A percentile compares a stretch with the other conserved stretches of the same genome.
Conservation (phyloP, 2,888 invertebrate species). For the Lissocephala sabroskyi region DNA sequence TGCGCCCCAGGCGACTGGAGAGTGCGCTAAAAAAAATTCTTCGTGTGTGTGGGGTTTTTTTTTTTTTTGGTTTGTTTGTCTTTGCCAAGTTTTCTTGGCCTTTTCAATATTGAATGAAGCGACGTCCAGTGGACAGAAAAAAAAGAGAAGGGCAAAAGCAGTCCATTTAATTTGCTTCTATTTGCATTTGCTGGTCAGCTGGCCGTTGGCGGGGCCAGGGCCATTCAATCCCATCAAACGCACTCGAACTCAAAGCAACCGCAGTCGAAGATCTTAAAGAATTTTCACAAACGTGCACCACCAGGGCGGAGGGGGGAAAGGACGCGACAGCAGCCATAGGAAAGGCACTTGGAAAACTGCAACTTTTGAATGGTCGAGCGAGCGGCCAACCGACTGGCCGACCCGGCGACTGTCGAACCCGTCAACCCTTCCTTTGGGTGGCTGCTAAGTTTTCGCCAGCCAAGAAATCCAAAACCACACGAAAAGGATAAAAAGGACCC, state of each 20-base stretch:
- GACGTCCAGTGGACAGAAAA: too few relatives aligned
- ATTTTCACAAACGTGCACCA: conserved; percentile 51
- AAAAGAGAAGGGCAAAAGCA: too few relatives aligned
- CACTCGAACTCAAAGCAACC: conserved; percentile 62
- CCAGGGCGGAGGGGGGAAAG: too few relatives aligned
- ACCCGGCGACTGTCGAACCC: conserved; percentile 3
- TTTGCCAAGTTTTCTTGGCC: conserved; percentile 9
- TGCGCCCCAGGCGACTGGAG: too few relatives aligned
- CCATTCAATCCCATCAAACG: background rate
- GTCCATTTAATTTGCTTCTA: conserved; percentile 40
- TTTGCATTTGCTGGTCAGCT: conserved; percentile 49
- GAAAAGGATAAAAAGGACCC: conserved; percentile 50
- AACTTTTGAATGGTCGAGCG: conserved; percentile 21
- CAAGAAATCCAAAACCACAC: conserved; percentile 65
- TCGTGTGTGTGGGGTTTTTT: conserved; percentile 3
- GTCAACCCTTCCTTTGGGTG: background rate
- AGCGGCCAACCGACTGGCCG: conserved; percentile 16
- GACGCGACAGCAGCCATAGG: conserved; percentile 20
- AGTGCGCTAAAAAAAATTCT: conserved; percentile 10
- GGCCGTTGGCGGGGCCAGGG: background rate
- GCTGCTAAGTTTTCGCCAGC: conserved; percentile 42
- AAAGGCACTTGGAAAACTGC: conserved; percentile 40
- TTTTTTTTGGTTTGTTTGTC: conserved; percentile 24
- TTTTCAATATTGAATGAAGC: conserved; percentile 51
- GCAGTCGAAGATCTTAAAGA: conserved; percentile 66